A percentile compares a stretch with the other conserved stretches of the same genome.
These are phyloP conservation scores for Crenuchus spilurus DNA, from an alignment of 2,797 vertebrate species.

Conservation along the genomic window DNA sequence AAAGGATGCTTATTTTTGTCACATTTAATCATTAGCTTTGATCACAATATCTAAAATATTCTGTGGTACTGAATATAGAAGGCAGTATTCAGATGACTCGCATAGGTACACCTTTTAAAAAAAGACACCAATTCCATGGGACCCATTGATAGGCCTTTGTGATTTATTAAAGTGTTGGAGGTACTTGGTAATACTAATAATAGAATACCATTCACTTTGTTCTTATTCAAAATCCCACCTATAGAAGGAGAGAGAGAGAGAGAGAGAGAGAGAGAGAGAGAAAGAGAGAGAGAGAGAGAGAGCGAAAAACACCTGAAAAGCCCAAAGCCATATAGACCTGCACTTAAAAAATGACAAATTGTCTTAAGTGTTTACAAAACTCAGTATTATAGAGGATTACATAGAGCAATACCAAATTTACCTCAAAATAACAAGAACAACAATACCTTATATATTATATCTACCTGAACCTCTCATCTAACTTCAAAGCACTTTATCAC, in stretches of 20 bases:
- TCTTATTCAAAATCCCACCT: conserved; percentile 71
- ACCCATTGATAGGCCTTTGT: conserved; percentile 78
- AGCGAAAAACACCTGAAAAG: conserved; percentile 53
- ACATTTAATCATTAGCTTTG: conserved; percentile 8
- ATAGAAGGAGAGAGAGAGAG: conserved; percentile 21
- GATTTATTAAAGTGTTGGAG: conserved; percentile 79
- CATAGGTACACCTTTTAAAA: conserved; percentile 49
- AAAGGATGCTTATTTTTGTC: not conserved
- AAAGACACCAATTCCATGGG: conserved; percentile 67
- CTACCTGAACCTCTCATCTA: not conserved
- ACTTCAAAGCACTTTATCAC: not conserved
- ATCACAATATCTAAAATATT: conserved; percentile 43
- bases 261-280: not conserved
- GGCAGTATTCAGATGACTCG: conserved; percentile 48
- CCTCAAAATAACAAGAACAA: conserved; percentile 38
- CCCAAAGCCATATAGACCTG: conserved; percentile 34
- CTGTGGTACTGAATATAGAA: conserved; percentile 47
- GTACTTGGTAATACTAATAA: conserved; percentile 78
- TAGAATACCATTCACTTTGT: conserved; percentile 78
- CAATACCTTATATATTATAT: conserved; percentile 36
- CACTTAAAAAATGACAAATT: conserved; percentile 49
- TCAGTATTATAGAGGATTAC: conserved; percentile 45
- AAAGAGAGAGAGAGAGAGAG: conserved; percentile 40
- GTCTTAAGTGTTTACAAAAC: conserved; percentile 51
- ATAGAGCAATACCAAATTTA: conserved; percentile 48